A percentile compares a stretch with the other conserved stretches of the same genome.
phyloP scores from a whole-genome alignment of 2,797 vertebrate species.

The Poecile montanus region DNA sequence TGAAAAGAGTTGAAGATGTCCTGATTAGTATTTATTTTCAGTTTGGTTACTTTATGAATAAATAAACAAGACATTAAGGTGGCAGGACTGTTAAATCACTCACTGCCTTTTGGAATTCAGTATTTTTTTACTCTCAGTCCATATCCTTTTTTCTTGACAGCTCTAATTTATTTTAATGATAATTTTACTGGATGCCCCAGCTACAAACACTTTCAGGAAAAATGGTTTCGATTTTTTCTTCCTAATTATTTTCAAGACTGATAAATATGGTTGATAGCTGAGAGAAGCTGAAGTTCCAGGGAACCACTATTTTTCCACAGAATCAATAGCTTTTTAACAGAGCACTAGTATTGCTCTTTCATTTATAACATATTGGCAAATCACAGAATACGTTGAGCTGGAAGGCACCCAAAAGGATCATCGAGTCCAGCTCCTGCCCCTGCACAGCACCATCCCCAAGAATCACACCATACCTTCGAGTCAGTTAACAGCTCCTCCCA shows the following conservation, averaged over 20 bases:
- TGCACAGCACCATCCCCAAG: background rate
- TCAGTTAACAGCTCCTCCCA: background rate
- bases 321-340: constrained; percentile 20
- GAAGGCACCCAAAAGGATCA: background rate
- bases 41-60: background rate
- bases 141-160: background rate
- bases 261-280: background rate
- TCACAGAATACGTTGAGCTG: background rate
- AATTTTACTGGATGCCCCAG: background rate
- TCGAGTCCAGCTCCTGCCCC: background rate
- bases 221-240: background rate
- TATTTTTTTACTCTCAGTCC: background rate
- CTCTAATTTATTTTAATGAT: background rate
- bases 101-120: background rate
- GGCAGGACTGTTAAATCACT: background rate
- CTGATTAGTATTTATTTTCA: background rate
- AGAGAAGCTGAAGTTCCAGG: background rate
- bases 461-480: background rate
- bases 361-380: constrained; percentile 6
- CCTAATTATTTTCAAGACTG: background rate
- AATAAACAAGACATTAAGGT: background rate
- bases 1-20: background rate
- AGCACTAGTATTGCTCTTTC: background rate
- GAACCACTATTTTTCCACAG: background rate
- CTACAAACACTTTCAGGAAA: background rate